Percentiles rank a stretch among this genome's conserved stretches.
Evolutionary conservation across 2,888 invertebrate genomes (phyloP).

Genomic region (Metellina segmentata): DNA sequence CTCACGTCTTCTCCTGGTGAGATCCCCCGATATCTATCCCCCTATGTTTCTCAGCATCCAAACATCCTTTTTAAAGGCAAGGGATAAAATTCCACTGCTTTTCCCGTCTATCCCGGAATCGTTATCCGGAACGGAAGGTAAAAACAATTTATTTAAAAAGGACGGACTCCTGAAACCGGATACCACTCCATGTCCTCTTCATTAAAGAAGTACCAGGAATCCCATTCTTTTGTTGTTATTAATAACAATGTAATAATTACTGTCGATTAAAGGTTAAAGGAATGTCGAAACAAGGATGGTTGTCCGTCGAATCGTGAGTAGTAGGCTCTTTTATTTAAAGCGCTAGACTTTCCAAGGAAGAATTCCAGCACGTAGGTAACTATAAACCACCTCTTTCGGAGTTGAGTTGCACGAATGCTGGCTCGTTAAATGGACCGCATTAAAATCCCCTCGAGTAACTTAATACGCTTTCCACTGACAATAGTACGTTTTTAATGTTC

Average conservation of each 20-base stretch:
- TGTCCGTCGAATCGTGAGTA: too few species aligned
- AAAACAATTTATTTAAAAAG: background rate
- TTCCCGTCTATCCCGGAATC: background rate
- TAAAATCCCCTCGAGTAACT: conserved; percentile 54
- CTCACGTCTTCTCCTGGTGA: background rate
- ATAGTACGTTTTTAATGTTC: conserved; percentile 36
- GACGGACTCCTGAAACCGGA: background rate
- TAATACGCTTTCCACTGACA: conserved; percentile 31
- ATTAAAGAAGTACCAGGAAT: background rate
- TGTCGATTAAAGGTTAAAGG: conserved; percentile 23
- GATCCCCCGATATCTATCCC: background rate
- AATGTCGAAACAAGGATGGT: background rate
- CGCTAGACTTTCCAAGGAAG: background rate
- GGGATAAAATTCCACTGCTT: conserved; percentile 13
- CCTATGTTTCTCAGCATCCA: background rate
- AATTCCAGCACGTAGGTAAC: background rate
- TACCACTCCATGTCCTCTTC: background rate
- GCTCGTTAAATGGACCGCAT: conserved; percentile 64
- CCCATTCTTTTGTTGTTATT: background rate
- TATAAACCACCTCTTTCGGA: conserved; percentile 43
- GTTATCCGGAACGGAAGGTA: background rate
- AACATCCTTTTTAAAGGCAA: conserved; percentile 1
- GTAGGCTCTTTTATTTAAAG: background rate
- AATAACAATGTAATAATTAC: background rate
- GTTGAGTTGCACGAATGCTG: conserved; percentile 50